Base-by-base conservation (phyloP, 2,797 vertebrate genomes). In the Neostethus bicornis region DNA sequence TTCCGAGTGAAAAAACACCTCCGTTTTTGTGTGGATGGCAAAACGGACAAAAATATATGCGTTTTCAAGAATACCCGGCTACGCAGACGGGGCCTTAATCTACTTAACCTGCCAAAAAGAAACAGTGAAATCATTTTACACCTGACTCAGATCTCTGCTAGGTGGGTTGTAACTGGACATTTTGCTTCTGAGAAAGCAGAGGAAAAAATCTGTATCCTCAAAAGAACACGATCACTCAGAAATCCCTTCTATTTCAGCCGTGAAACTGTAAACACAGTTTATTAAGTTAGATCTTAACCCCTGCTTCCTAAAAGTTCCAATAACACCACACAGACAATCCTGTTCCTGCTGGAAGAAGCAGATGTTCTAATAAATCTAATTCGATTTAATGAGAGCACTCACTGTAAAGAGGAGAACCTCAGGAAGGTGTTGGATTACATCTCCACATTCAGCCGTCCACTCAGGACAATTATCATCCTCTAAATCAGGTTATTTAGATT, bases 401-500 rank as follows among this genome's bases (percentile, higher is more conserved):
- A 74, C 53, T 69, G 61, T 77, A 80, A 44, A 65, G 70, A 10
- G 19, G 61, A 59, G 77, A 80, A 77, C 71, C 75, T 85, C 72
- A 53, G 81, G 64, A 81, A 87, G 80, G 66, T 85, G 84, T 92
- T 85, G 14, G 31, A 69, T 92, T 92, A 79, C 86, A 75, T 65
- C 72, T 70, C 78, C 83, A 85, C 81, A 79, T 80, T 79, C 62
- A 81, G 75, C 87, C 87, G 92, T 89, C 81, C 70, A 78, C 71
- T 91, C 86, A 83, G 70, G 52, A 75, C 61, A 60, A 84, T 85
- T 73, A 67, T 75, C 85, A 89, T 77, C 70, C 66, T 51, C 73
- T 59, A 81, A 90, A 92, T 92, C 80, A 62, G 70, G 84, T 92
- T 92, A 91, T 84, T 85, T 79, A 74, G 68, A 88, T 83, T 83